Evolutionary conservation across 2,797 vertebrate genomes (phyloP), one percentile per base, ranked within the genome.

Genomic region (Hozukius guyotensis): DNA sequence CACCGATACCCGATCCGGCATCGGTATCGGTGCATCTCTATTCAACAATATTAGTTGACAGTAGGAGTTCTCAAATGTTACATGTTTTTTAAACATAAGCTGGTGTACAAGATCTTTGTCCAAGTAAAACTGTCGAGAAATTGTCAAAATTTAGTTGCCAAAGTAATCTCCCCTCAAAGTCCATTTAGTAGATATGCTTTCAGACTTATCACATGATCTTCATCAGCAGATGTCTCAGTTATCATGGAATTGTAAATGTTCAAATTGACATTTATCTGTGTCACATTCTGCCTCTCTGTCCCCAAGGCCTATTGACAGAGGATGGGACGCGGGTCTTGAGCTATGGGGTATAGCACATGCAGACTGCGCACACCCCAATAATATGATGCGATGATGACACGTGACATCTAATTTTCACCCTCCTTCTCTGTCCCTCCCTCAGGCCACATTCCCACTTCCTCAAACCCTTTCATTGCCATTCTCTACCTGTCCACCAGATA

Each of bases 101-200:
- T 16, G 14, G 3, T 12, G 8, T 53, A 9, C 2, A 24, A 22
- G 13, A 5, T 36, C 8, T 66, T 63, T 59, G 4, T 14, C 14
- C 6, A 60, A 36, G 8, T 29, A 18, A 69, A 8, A n/a, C 14
- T 22, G 29, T 61, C 1, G 3, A 29, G 22, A 57, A 57, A n/a
- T 13, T 57, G 22, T 29, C 18, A 27, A 14, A n/a, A 63, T 56
- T 16, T 7, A 4, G 0, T 20, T 53, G 29, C 36, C 10, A 25
- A 63, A 13, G 12, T 2, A 38, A 34, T 60, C 2, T n/a, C 22
- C 22, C 59, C 12, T 61, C 12, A 32, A 27, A 5, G 22, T 72
- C 22, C 6, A 29, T 55, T 78, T 18, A n/a, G 10, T 18, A 24
- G 25, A 78, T 38, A 38, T 71, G 4, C 20, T 53, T 52, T 72